Percentiles rank a stretch among this genome's conserved stretches.
Evolutionary conservation across 1,140 invertebrate genomes (phyloP).

Genomic region (Drosophila micromelanica): DNA sequence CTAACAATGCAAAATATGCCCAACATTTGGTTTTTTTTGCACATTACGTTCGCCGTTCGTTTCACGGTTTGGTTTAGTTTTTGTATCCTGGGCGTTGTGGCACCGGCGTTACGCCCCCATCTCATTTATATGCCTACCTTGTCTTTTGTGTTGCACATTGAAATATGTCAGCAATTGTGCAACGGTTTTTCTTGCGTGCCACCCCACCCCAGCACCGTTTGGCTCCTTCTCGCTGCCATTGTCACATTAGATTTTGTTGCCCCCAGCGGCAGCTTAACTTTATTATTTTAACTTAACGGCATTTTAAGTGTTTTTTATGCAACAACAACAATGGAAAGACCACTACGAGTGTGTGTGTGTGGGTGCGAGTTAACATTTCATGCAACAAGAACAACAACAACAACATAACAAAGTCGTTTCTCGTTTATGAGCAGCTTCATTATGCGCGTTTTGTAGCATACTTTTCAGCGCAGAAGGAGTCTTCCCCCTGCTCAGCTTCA

Average conservation of each 20-base stretch:
- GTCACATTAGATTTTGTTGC: conserved; percentile 80
- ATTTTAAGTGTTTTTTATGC: conserved; percentile 81
- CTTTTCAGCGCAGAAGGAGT: conserved; percentile 64
- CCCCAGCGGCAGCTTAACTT: conserved; percentile 74
- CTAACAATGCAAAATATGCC: conserved; percentile 80
- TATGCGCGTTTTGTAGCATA: conserved; percentile 75
- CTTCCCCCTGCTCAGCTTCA: neutral
- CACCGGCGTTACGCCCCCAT: conserved; percentile 11
- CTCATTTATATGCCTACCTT: conserved; percentile 51
- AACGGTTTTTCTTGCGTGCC: conserved; percentile 38
- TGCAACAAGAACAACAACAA: conserved; percentile 19
- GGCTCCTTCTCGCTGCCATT: conserved; percentile 38
- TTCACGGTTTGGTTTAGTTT: conserved; percentile 68
- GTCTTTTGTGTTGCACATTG: conserved; percentile 80
- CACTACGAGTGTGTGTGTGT: conserved; percentile 21
- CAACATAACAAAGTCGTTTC: conserved; percentile 30
- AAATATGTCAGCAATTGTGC: conserved; percentile 82
- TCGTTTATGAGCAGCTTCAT: conserved; percentile 77
- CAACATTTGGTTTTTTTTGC: conserved; percentile 67
- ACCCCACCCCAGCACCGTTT: neutral
- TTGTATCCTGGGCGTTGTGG: conserved; percentile 23
- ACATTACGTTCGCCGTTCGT: conserved; percentile 25
- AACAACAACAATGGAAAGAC: conserved; percentile 37
- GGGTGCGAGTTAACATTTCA: conserved; percentile 69
- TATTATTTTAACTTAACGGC: conserved; percentile 83